Percentiles rank a stretch among this genome's conserved stretches.
phyloP scores from a whole-genome alignment of 2,888 invertebrate genomes.

The Heliconius erato region DNA sequence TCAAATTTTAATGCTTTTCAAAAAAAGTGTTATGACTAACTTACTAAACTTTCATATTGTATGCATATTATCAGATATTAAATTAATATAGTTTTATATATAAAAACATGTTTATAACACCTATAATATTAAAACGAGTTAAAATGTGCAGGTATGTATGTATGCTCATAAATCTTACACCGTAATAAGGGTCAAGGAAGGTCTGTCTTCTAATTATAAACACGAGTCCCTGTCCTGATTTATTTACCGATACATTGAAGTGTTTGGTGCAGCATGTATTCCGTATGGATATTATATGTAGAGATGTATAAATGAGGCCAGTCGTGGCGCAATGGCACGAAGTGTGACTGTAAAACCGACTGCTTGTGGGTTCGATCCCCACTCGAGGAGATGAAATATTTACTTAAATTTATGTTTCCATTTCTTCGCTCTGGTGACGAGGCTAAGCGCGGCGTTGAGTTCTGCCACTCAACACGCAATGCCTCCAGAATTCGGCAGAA shows the following conservation, averaged over 20 bases:
- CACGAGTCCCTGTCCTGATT: constrained; percentile 31
- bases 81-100: not conserved
- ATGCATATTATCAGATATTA: not conserved
- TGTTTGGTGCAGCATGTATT: not conserved
- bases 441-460: too few species aligned
- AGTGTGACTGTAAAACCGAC: too few species aligned
- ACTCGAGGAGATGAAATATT: too few species aligned
- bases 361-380: too few species aligned
- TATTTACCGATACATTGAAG: constrained; percentile 5
- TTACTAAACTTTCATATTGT: too few species aligned
- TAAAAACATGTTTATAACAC: not conserved
- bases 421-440: too few species aligned
- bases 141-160: not conserved
- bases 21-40: too few species aligned
- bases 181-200: constrained; percentile 47
- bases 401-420: too few species aligned
- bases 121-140: not conserved
- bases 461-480: too few species aligned
- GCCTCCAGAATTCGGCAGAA: too few species aligned
- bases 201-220: constrained; percentile 39
- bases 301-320: not conserved
- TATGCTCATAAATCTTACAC: constrained; percentile 36
- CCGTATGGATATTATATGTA: not conserved
- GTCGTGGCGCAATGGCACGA: too few species aligned
- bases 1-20: too few species aligned